Conservation (phyloP, 1,140 invertebrate genomes). For the Heterodera schachtii region DNA sequence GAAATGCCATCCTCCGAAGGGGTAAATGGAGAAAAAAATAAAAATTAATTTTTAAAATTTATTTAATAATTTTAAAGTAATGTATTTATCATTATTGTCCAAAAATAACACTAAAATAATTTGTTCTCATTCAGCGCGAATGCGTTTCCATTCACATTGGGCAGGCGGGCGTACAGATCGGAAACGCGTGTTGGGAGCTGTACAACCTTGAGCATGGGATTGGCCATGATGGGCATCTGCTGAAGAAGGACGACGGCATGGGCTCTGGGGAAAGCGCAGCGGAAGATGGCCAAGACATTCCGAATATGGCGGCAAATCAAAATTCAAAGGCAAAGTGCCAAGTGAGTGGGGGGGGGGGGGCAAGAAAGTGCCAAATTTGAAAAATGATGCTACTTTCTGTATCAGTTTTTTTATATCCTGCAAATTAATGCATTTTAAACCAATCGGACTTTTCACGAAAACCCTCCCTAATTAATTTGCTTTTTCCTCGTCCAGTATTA, state of each 20-base stretch:
- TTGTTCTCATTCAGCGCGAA: constrained; percentile 68
- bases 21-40: neutral
- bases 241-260: constrained; percentile 57
- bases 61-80: neutral
- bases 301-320: neutral
- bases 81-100: too few relatives aligned
- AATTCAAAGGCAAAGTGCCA: constrained; percentile 18
- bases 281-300: constrained; percentile 1
- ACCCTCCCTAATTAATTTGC: too few relatives aligned
- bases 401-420: neutral
- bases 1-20: neutral
- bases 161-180: constrained; percentile 85
- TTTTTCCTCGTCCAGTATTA: constrained; percentile 58
- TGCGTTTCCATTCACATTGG: constrained; percentile 84
- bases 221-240: constrained; percentile 58
- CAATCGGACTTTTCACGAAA: too few relatives aligned
- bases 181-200: constrained; percentile 79
- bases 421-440: too few relatives aligned
- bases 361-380: too few relatives aligned
- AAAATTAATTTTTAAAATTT: too few relatives aligned
- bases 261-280: constrained; percentile 71
- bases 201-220: constrained; percentile 79
- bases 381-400: neutral
- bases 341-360: neutral
- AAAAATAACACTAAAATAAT: neutral